Percentiles rank a stretch among this genome's conserved stretches.
These are phyloP conservation scores for Drosophila mauritiana DNA, from an alignment of 1,140 invertebrate species.

Conservation along the genomic window DNA sequence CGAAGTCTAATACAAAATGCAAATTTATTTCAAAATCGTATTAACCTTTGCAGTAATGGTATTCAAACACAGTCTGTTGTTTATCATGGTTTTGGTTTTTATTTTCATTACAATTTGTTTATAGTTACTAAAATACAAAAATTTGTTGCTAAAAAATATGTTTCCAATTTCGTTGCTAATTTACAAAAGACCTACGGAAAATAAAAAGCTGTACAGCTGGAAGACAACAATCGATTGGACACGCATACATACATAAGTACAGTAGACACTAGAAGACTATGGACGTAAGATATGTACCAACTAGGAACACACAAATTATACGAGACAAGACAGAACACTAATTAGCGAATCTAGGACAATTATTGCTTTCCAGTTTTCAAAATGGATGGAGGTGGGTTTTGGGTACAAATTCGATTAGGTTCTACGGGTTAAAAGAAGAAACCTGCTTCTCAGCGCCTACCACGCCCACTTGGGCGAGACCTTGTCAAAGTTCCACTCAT, in stretches of 20 bases:
- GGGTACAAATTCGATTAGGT: conserved; percentile 36
- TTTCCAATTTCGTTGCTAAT: conserved; percentile 55
- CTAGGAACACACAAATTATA: conserved; percentile 61
- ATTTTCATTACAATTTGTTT: conserved; percentile 37
- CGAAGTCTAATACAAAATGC: too few species aligned
- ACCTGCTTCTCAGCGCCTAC: conserved; percentile 46
- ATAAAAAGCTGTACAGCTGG: conserved; percentile 41
- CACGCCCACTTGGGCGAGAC: conserved; percentile 86
- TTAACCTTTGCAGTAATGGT: not conserved
- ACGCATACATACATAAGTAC: conserved; percentile 41
- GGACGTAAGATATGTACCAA: conserved; percentile 60
- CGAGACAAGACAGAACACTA: conserved; percentile 26
- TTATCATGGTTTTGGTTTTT: not conserved
- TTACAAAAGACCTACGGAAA: conserved; percentile 22
- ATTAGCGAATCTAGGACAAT: conserved; percentile 32
- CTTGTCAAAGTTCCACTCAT: conserved; percentile 90
- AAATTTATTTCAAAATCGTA: too few species aligned
- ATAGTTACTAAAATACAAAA: conserved; percentile 59
- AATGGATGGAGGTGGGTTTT: conserved; percentile 9
- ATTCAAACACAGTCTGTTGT: not conserved
- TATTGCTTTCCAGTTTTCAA: conserved; percentile 44
- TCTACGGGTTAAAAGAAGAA: conserved; percentile 4
- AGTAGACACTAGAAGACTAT: conserved; percentile 51
- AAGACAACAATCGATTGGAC: conserved; percentile 62
- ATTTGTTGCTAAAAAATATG: conserved; percentile 51